These are phyloP conservation scores for Aphrocallistes beatrix DNA, from an alignment of 37 sponge, comb jelly and placozoan species.

Conservation along the genomic window DNA sequence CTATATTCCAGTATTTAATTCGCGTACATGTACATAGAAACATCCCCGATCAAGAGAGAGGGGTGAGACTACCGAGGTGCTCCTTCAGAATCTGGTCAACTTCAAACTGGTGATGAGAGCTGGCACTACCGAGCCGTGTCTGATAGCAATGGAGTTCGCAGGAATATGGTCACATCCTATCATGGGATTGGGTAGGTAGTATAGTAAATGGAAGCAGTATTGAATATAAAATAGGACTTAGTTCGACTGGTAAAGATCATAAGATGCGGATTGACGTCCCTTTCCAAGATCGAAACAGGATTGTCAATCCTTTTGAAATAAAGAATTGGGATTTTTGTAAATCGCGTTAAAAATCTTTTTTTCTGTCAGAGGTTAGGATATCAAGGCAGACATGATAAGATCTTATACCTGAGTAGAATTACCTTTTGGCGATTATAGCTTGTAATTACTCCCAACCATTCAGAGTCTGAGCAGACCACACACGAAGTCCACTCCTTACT, in stretches of 20 bases:
- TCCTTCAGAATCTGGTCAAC: conserved; percentile 8
- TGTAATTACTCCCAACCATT: not conserved
- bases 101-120: not conserved
- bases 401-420: too few relatives aligned
- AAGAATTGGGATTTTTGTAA: too few relatives aligned
- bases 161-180: not conserved
- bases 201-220: not conserved
- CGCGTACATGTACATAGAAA: not conserved
- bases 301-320: too few relatives aligned
- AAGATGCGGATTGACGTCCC: too few relatives aligned
- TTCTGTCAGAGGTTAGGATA: too few relatives aligned
- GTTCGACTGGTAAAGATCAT: too few relatives aligned
- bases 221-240: not conserved
- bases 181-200: not conserved
- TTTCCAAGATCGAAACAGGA: too few relatives aligned
- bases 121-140: not conserved
- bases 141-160: not conserved
- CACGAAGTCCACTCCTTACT: not conserved
- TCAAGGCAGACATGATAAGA: too few relatives aligned
- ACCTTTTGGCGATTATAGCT: too few relatives aligned
- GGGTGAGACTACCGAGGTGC: not conserved
- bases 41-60: not conserved
- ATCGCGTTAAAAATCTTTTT: too few relatives aligned
- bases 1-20: not conserved
- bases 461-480: not conserved